Evolutionary conservation across 2,797 vertebrate species (phyloP), one percentile per base, ranked within the genome.

Genomic region (Bradypodion ventrale): DNA sequence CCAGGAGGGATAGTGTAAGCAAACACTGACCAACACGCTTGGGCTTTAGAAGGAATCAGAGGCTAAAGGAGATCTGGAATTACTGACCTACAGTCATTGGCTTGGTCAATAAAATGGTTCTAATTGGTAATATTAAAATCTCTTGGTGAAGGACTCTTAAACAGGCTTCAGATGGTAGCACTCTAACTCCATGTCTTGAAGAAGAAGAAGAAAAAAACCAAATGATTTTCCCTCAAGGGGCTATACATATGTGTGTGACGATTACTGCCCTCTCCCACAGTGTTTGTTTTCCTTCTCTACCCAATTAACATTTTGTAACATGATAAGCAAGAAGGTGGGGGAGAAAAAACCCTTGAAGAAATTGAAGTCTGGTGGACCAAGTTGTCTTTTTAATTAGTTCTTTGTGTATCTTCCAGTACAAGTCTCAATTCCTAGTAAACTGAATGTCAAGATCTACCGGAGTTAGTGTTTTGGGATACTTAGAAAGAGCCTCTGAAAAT

Each of bases 261-360:
- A 75, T 74, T 32, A n/a, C 49, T n/a, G 83, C 72, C 63, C 42
- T 74, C 32, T 69, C 72, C 56, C n/a, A 15, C 73, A 59, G 32
- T 49, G 42, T 42, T 63, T n/a, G 73, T 46, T 56, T 85, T 62
- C 73, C 74, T 85, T 81, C 76, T 76, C 69, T 81, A 62, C 40
- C 72, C 74, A 85, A 60, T 76, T 80, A 49, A 80, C 63, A 75
- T 85, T 69, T 80, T 75, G 62, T 29, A 76, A 69, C 62, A 60
- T 37, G 37, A 40, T 40, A 19, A 75, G 29, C 25, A 81, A 73
- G 56, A 82, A 27, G 13, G 65, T 77, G 72, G 63, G 63, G 19
- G 32, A 21, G 7, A 37, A 69, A 76, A 25, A 65, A 4, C 15
- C 4, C 68, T 8, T 3, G 12, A 15, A 49, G 52, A 76, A 52